Evolutionary conservation across 2,888 invertebrate genomes (phyloP).

Genomic region (Agrilus mali): DNA sequence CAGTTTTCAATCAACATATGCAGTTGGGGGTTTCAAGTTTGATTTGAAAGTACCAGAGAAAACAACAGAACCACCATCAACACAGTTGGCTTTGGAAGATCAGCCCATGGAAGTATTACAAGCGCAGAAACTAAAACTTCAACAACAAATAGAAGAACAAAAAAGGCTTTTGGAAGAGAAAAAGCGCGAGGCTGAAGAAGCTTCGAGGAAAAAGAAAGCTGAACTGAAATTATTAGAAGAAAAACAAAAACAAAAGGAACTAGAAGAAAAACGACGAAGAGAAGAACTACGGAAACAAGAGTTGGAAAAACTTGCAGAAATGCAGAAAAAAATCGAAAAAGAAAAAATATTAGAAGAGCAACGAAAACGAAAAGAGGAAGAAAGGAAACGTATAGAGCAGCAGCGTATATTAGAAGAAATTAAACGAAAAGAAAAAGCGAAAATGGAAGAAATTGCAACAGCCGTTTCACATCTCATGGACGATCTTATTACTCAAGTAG

Average conservation of each 20-base stretch:
- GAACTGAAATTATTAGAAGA: conserved; percentile 14
- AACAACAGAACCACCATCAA: conserved; percentile 16
- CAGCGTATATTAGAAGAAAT: conserved; percentile 7
- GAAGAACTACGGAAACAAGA: conserved; percentile 13
- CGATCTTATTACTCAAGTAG: conserved; percentile 27
- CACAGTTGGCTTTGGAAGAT: conserved; percentile 11
- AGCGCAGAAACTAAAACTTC: conserved; percentile 4
- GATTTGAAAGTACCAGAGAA: conserved; percentile 1
- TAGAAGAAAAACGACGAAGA: conserved; percentile 17
- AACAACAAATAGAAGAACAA: conserved; percentile 7
- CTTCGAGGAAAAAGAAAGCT: conserved; percentile 11
- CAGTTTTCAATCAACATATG: no score
- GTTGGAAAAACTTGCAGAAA: conserved; percentile 10
- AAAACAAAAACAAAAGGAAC: conserved; percentile 8
- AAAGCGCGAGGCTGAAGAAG: conserved; percentile 2
- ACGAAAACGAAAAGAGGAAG: conserved; percentile 9
- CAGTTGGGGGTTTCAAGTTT: conserved; percentile 2
- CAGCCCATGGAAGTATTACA: neutral
- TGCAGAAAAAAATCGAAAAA: conserved; percentile 8
- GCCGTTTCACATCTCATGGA: conserved; percentile 26
- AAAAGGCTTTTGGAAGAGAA: conserved; percentile 10
- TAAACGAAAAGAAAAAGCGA: neutral
- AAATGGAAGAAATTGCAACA: conserved; percentile 16
- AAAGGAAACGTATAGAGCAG: conserved; percentile 9
- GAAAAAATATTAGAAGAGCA: conserved; percentile 9